Evolutionary conservation across 2,888 invertebrate species (phyloP).

Genomic region (Limenitis camilla): DNA sequence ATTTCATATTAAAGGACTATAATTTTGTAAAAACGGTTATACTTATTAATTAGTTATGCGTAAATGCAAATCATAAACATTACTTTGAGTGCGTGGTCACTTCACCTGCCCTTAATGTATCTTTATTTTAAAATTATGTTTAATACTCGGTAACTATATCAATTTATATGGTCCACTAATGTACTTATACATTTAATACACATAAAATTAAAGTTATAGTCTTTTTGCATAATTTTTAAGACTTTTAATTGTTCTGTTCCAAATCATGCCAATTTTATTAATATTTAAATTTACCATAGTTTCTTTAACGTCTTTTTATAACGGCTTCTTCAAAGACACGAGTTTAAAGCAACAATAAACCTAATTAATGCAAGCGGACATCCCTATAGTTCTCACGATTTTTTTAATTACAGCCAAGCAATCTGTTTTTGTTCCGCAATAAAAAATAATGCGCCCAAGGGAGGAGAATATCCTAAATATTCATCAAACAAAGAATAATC

Average conservation of each 20-base stretch:
- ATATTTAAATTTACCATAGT: too few relatives aligned
- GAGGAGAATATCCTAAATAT: slow-evolving; percentile 55
- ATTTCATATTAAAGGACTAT: not conserved
- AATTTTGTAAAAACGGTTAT: not conserved
- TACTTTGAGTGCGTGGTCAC: slow-evolving; percentile 21
- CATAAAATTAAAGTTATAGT: not conserved
- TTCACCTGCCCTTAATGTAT: slow-evolving; percentile 22
- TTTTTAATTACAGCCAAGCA: slow-evolving; percentile 65
- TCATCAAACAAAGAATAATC: slow-evolving; percentile 56
- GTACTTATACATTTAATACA: slow-evolving; percentile 2
- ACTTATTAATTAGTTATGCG: slow-evolving; percentile 8
- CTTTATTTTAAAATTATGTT: slow-evolving; percentile 15
- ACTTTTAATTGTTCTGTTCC: not conserved
- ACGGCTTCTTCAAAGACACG: slow-evolving; percentile 16
- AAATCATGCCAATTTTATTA: not conserved
- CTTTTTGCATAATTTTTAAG: not conserved
- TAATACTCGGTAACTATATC: slow-evolving; percentile 6
- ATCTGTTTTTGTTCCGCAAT: slow-evolving; percentile 56
- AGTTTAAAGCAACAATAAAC: slow-evolving; percentile 14
- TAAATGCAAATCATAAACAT: slow-evolving; percentile 20
- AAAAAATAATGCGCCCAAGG: slow-evolving; percentile 50
- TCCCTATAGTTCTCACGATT: slow-evolving; percentile 66
- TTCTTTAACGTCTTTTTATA: slow-evolving; percentile 1
- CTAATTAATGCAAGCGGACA: slow-evolving; percentile 51
- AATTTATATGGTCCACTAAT: slow-evolving; percentile 6